These are phyloP conservation scores for Scaptomyza graminum DNA, from an alignment of 1,140 invertebrate genomes.

Conservation along the genomic window DNA sequence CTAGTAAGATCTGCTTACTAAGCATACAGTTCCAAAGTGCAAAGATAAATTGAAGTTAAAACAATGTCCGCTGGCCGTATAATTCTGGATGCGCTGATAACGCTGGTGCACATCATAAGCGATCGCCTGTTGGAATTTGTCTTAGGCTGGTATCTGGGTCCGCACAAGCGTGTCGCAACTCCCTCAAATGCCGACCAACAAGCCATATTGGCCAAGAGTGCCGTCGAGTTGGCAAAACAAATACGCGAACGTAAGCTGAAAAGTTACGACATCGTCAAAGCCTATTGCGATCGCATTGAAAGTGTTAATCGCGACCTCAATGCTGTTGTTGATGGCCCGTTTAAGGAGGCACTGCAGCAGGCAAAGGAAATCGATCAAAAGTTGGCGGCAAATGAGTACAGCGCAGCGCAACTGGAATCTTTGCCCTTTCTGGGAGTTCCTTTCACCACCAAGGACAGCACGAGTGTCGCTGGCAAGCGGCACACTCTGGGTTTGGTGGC, in stretches of 20 bases:
- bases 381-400: constrained; percentile 85
- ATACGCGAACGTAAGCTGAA: constrained; percentile 87
- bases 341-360: constrained; percentile 90
- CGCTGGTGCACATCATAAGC: constrained; percentile 61
- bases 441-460: constrained; percentile 89
- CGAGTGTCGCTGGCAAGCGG: constrained; percentile 86
- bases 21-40: constrained; percentile 12
- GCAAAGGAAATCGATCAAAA: constrained; percentile 89
- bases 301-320: constrained; percentile 92
- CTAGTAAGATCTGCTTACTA: background rate
- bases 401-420: constrained; percentile 85
- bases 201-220: constrained; percentile 87
- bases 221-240: constrained; percentile 86
- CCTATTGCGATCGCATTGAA: constrained; percentile 91
- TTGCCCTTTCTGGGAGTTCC: constrained; percentile 92
- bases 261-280: constrained; percentile 89
- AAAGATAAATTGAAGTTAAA: constrained; percentile 1
- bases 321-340: constrained; percentile 91
- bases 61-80: constrained; percentile 49
- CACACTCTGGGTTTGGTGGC: constrained; percentile 88
- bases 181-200: constrained; percentile 84
- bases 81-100: constrained; percentile 54
- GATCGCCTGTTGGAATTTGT: constrained; percentile 69
- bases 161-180: constrained; percentile 81
- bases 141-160: constrained; percentile 70